Conservation (phyloP, 1,140 invertebrate genomes). For the Brachionus rotundiformis region DNA sequence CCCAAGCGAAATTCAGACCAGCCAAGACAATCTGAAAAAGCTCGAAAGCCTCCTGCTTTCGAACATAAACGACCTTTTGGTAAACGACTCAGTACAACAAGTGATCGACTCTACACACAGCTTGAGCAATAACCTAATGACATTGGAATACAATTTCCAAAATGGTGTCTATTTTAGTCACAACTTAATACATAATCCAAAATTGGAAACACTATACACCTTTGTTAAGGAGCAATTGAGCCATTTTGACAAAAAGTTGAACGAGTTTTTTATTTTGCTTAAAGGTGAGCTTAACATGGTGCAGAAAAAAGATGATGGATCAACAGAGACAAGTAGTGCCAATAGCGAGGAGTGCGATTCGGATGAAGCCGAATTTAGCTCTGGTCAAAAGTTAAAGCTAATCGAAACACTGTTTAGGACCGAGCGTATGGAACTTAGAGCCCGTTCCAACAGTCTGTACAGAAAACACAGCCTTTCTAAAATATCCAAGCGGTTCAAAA, state of each 20-base stretch:
- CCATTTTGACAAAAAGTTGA: background rate
- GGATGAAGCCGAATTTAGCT: background rate
- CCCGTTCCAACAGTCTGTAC: background rate
- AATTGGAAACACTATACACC: background rate
- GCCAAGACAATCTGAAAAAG: background rate
- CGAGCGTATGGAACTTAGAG: background rate
- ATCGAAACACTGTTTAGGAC: background rate
- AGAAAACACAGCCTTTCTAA: background rate
- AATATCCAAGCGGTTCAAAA: constrained; percentile 22
- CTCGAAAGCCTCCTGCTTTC: background rate
- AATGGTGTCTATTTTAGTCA: background rate
- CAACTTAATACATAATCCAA: background rate
- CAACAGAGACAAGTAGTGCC: background rate
- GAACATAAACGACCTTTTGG: background rate
- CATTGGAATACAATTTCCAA: background rate
- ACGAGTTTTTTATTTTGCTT: background rate
- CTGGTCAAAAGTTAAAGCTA: background rate
- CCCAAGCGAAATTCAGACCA: background rate
- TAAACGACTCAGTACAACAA: background rate
- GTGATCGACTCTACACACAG: constrained; percentile 4
- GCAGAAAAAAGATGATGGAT: background rate
- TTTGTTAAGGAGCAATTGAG: background rate
- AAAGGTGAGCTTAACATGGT: background rate
- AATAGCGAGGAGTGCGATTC: background rate
- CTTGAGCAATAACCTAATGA: background rate